Evolutionary conservation across 2,797 vertebrate species (phyloP).

Genomic region (Fistularia tabacaria): DNA sequence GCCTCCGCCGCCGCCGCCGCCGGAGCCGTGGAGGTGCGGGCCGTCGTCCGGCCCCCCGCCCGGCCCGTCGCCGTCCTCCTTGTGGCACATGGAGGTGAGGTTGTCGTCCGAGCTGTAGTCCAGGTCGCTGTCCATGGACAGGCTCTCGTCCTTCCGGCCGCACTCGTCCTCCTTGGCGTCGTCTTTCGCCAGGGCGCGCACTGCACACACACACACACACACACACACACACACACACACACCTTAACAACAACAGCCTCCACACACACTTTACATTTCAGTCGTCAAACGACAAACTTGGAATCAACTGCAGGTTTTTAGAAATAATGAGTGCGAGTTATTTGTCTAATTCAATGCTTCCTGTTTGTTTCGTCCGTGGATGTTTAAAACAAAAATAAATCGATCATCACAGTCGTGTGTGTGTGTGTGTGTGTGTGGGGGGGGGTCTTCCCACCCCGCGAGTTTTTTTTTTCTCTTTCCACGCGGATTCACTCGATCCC

Average conservation of each 20-base stretch:
- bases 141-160: constrained; percentile 87
- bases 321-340: too few relatives aligned
- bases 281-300: too few relatives aligned
- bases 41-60: constrained; percentile 68
- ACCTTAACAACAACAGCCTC: not conserved
- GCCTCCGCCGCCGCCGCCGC: constrained; percentile 31
- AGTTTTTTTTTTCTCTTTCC: too few relatives aligned
- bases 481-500: too few relatives aligned
- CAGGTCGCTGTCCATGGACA: constrained; percentile 95
- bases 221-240: not conserved
- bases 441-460: too few relatives aligned
- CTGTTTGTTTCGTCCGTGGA: too few relatives aligned
- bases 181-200: constrained; percentile 78
- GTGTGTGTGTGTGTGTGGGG: too few relatives aligned
- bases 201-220: constrained; percentile 10
- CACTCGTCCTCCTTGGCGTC: constrained; percentile 86
- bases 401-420: too few relatives aligned
- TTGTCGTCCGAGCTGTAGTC: constrained; percentile 99
- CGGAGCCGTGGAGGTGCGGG: constrained; percentile 42
- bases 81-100: constrained; percentile 79
- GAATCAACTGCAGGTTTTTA: too few relatives aligned
- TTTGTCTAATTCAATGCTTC: too few relatives aligned
- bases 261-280: too few relatives aligned
- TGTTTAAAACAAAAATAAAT: too few relatives aligned
- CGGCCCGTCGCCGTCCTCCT: constrained; percentile 76